Conservation (phyloP, 2,797 vertebrate species). For the Crax fasciolata region DNA sequence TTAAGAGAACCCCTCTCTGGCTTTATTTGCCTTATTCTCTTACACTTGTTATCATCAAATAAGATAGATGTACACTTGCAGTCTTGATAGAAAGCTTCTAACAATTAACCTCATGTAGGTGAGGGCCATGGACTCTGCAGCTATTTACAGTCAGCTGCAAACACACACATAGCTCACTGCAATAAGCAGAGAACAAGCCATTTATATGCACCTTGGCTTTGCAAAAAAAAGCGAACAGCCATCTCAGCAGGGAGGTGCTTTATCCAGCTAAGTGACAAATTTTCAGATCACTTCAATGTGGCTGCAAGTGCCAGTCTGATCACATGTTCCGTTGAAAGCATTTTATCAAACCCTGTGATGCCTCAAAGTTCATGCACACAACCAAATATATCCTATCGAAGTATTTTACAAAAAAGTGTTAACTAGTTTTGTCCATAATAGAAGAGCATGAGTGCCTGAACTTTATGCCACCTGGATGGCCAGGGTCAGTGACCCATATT, state of each 20-base stretch:
- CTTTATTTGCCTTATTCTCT: background rate
- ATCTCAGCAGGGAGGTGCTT: background rate
- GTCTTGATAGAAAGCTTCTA: background rate
- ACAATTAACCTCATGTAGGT: fast-evolving
- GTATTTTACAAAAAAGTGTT: fast-evolving
- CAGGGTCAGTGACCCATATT: fast-evolving
- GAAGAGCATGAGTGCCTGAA: background rate
- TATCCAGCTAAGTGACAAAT: background rate
- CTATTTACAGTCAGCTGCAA: background rate
- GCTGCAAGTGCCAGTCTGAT: background rate
- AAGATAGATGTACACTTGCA: background rate
- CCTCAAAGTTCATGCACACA: background rate
- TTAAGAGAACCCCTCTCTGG: background rate
- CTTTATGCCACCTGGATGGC: background rate
- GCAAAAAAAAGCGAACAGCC: fast-evolving
- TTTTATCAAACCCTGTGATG: background rate
- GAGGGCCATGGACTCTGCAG: background rate
- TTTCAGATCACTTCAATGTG: background rate
- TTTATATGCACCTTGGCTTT: background rate
- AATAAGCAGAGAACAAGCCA: background rate
- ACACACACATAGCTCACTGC: background rate
- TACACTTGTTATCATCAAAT: background rate
- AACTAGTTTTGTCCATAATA: background rate
- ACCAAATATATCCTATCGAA: background rate
- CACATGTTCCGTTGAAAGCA: background rate